phyloP scores from a whole-genome alignment of 2,113 vertebrate species.

The Xiphophorus couchianus region DNA sequence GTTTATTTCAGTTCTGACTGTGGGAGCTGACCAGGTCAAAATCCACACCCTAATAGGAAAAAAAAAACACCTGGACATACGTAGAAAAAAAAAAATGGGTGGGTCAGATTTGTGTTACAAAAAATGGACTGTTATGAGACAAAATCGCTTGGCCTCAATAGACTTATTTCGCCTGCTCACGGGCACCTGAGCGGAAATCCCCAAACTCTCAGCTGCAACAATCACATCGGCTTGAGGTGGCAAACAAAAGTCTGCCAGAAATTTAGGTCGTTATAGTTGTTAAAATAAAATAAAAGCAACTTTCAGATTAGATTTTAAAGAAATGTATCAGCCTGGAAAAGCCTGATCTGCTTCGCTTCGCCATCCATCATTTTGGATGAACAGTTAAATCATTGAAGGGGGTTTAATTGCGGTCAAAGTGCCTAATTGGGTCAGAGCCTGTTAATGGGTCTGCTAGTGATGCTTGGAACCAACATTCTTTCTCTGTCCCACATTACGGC shows the following conservation, averaged over 20 bases:
- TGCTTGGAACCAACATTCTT: conserved; percentile 43
- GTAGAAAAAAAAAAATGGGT: not conserved
- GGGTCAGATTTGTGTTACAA: not conserved
- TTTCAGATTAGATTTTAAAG: not conserved
- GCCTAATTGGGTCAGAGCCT: conserved; percentile 57
- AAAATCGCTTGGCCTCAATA: not conserved
- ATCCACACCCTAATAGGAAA: not conserved
- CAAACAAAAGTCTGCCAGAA: not conserved
- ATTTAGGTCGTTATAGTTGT: not conserved
- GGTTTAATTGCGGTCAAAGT: conserved; percentile 34
- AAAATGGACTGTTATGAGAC: no score
- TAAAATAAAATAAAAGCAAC: not conserved
- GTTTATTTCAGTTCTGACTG: no score
- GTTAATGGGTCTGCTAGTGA: conserved; percentile 42
- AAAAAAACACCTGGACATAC: not conserved
- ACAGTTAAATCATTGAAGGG: conserved; percentile 28
- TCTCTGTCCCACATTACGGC: conserved; percentile 55
- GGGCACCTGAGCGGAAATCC: not conserved
- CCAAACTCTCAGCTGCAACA: not conserved
- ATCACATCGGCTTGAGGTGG: not conserved
- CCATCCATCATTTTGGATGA: conserved; percentile 27
- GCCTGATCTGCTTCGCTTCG: no score
- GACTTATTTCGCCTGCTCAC: not conserved
- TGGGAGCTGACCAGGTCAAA: not conserved
- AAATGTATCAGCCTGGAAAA: not conserved